A percentile compares a stretch with the other conserved stretches of the same genome.
Evolutionary conservation across 92 coral and sea anemone species (phyloP).

Genomic region (Galaxea fascicularis): DNA sequence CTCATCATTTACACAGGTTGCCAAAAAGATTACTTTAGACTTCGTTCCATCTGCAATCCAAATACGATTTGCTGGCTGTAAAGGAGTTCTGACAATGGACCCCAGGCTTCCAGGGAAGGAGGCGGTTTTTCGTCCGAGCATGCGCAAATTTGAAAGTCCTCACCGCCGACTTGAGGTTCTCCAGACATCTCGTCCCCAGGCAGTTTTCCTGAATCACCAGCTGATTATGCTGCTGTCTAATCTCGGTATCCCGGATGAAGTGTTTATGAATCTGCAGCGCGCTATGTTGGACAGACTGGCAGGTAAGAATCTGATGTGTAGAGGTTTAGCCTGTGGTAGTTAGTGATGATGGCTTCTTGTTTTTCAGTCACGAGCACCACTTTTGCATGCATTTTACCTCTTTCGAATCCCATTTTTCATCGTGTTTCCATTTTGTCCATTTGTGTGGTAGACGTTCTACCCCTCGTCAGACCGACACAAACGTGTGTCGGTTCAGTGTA

Average conservation of each 20-base stretch:
- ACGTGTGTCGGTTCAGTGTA: no score
- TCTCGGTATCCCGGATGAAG: constrained; percentile 95
- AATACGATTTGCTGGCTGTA: constrained; percentile 96
- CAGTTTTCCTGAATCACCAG: constrained; percentile 93
- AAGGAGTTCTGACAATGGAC: constrained; percentile 93
- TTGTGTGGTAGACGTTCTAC: no score
- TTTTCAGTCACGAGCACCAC: constrained; percentile 40
- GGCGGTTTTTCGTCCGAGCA: constrained; percentile 88
- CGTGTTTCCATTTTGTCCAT: no score
- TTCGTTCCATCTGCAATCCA: constrained; percentile 94
- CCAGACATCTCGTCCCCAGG: constrained; percentile 99
- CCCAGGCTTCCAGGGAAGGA: constrained; percentile 66
- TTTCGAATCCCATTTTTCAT: no score
- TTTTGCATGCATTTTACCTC: background rate
- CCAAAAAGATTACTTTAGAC: constrained; percentile 65
- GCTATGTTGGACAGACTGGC: constrained; percentile 83
- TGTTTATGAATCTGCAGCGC: constrained; percentile 82
- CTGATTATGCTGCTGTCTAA: constrained; percentile 92
- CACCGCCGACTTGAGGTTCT: constrained; percentile 96
- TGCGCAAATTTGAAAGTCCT: constrained; percentile 89
- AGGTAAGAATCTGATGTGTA: constrained; percentile 55
- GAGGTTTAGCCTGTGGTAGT: no score
- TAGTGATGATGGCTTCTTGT: no score
- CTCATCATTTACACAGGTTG: constrained; percentile 57
- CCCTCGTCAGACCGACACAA: no score